A percentile compares a stretch with the other conserved stretches of the same genome.
Evolutionary conservation across 2,113 vertebrate genomes (phyloP).

Genomic region (Caretta caretta): DNA sequence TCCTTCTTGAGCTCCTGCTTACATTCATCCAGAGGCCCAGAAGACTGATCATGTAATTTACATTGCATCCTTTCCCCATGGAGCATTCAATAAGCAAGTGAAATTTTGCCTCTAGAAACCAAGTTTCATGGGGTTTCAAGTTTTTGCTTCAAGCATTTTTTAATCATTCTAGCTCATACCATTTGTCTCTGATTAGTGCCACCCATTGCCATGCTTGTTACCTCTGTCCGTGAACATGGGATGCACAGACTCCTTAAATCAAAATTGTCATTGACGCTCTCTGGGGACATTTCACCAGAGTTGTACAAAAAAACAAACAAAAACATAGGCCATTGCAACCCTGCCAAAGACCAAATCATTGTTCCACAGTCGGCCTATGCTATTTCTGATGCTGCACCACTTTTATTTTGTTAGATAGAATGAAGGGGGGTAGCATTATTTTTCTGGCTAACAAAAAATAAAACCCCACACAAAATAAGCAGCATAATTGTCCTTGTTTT

Average conservation of each 20-base stretch:
- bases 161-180: not conserved
- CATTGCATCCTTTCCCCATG: not conserved
- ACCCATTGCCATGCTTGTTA: not conserved
- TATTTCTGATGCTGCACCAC: not conserved
- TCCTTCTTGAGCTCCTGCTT: not conserved
- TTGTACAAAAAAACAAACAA: not conserved
- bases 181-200: not conserved
- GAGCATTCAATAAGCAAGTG: not conserved
- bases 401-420: not conserved
- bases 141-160: not conserved
- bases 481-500: not conserved
- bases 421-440: not conserved
- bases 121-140: not conserved
- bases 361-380: not conserved
- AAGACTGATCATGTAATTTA: not conserved
- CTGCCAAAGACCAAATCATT: not conserved
- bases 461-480: not conserved
- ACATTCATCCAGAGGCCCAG: not conserved
- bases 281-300: not conserved
- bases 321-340: not conserved
- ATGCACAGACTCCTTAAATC: not conserved
- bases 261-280: not conserved
- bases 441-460: not conserved
- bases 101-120: not conserved
- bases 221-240: not conserved